Evolutionary conservation across 2,888 invertebrate species (phyloP).

Genomic region (Heliconius erato): DNA sequence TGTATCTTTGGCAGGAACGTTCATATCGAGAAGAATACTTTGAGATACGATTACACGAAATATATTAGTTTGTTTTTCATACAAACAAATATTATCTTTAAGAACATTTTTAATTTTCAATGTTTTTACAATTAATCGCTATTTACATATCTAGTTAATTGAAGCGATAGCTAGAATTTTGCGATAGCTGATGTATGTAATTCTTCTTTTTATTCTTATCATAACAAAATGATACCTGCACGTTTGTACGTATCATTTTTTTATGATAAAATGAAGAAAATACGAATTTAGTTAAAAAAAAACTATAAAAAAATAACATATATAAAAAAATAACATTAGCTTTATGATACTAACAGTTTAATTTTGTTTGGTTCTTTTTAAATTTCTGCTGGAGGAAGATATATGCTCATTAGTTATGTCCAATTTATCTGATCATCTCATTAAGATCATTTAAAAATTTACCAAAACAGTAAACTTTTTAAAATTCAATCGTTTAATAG

Average conservation of each 20-base stretch:
- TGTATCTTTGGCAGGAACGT: conserved; percentile 13
- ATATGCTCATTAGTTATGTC: neutral
- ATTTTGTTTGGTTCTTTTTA: neutral
- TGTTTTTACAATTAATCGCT: neutral
- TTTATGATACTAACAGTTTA: neutral
- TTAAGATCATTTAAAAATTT: neutral
- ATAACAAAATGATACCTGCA: no score
- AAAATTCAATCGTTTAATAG: neutral
- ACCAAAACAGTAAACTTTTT: neutral
- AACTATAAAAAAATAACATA: no score
- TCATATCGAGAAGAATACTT: neutral
- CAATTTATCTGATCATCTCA: neutral
- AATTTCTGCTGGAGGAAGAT: neutral
- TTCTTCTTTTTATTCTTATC: no score
- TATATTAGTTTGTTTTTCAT: neutral
- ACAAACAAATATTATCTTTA: neutral
- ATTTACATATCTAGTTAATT: no score
- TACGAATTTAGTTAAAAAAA: neutral
- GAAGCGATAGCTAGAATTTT: no score
- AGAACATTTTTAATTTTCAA: no score
- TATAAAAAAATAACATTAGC: neutral
- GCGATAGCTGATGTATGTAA: no score
- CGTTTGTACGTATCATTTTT: neutral
- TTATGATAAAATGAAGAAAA: neutral
- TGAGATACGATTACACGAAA: neutral